phyloP scores from a whole-genome alignment of 1,140 invertebrate species.

The Druon quercuslanigerum region DNA sequence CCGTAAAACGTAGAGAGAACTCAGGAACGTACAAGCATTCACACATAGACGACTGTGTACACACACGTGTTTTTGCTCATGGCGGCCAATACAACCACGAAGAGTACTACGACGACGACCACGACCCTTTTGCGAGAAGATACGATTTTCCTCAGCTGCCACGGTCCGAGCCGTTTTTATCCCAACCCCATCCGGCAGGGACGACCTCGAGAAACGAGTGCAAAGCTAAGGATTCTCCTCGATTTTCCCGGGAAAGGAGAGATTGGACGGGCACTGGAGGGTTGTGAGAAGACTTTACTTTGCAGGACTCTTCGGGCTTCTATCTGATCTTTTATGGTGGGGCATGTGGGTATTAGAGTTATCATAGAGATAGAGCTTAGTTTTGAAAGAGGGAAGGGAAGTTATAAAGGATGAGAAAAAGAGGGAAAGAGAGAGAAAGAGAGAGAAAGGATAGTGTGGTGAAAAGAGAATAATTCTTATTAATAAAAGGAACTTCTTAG shows the following conservation, averaged over 20 bases:
- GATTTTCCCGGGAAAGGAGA: constrained; percentile 5
- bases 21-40: constrained; percentile 46
- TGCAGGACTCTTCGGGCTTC: constrained; percentile 19
- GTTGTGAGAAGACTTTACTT: constrained; percentile 22
- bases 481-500: no score
- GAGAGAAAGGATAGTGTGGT: neutral
- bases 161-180: constrained; percentile 43
- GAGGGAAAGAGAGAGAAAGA: neutral
- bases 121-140: constrained; percentile 51
- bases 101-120: constrained; percentile 44
- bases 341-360: constrained; percentile 17
- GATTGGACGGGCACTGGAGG: constrained; percentile 15
- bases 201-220: constrained; percentile 25
- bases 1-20: constrained; percentile 37
- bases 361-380: constrained; percentile 15
- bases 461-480: no score
- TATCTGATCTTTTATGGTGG: constrained; percentile 18
- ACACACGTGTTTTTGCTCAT: constrained; percentile 49
- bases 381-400: neutral
- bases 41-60: constrained; percentile 35
- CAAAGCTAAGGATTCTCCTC: constrained; percentile 26
- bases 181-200: constrained; percentile 10
- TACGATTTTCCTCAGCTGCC: constrained; percentile 54
- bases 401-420: neutral
- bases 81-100: constrained; percentile 52